These are phyloP conservation scores for Oithona nana DNA, from an alignment of 2,888 invertebrate species.

Conservation along the genomic window DNA sequence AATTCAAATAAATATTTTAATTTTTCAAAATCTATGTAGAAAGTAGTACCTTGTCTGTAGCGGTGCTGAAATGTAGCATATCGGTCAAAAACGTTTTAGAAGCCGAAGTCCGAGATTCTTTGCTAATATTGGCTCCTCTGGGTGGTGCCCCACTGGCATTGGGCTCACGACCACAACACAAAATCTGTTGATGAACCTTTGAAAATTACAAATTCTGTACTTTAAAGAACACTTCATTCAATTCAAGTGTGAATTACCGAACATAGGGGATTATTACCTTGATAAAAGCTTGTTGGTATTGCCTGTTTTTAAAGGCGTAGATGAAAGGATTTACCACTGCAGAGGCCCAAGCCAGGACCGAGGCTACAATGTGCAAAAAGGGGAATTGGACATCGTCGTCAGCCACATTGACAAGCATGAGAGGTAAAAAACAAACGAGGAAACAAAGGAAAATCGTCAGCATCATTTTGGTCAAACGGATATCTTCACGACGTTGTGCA, in stretches of 20 bases:
- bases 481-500: conserved; percentile 40
- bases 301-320: conserved; percentile 70
- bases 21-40: too few relatives aligned
- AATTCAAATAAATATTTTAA: too few relatives aligned
- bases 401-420: conserved; percentile 70
- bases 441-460: conserved; percentile 58
- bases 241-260: too few relatives aligned
- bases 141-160: neutral
- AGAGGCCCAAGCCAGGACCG: conserved; percentile 71
- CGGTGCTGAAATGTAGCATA: conserved; percentile 23
- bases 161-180: neutral
- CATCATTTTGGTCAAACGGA: conserved; percentile 64
- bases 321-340: conserved; percentile 75
- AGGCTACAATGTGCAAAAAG: conserved; percentile 58
- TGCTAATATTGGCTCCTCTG: neutral
- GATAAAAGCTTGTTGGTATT: conserved; percentile 41
- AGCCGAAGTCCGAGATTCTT: neutral
- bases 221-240: conserved; percentile 1
- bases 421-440: conserved; percentile 54
- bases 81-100: conserved; percentile 24
- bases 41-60: conserved; percentile 21
- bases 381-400: conserved; percentile 51
- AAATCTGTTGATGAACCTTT: neutral
- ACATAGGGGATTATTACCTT: conserved; percentile 19
- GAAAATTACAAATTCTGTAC: neutral